phyloP scores from a whole-genome alignment of 2,888 invertebrate species.

The Scelioninae gen. 1 region DNA sequence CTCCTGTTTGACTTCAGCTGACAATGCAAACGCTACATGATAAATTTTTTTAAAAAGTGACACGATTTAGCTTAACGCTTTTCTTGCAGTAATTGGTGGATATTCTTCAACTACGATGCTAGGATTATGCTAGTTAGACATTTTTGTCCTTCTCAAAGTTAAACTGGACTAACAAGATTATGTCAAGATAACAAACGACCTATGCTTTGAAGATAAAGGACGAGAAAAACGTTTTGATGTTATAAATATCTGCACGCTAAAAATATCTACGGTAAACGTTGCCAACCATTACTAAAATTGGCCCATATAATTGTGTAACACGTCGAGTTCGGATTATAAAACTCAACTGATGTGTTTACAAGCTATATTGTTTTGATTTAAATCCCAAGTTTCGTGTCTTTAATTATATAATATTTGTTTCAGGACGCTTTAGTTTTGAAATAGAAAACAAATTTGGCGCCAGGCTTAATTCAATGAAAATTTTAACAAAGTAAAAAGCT shows the following conservation, averaged over 20 bases:
- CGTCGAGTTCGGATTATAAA: too few species aligned
- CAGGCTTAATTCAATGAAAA: conserved; percentile 14
- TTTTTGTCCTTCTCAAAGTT: conserved; percentile 70
- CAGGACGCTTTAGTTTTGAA: conserved; percentile 5
- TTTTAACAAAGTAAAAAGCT: conserved; percentile 10
- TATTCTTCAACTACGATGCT: conserved; percentile 65
- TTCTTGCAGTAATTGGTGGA: conserved; percentile 73
- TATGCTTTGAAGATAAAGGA: conserved; percentile 45
- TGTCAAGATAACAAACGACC: conserved; percentile 55
- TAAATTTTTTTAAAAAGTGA: conserved; percentile 51
- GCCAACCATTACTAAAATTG: conserved; percentile 2
- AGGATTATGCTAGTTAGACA: conserved; percentile 76
- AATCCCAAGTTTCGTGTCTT: not conserved
- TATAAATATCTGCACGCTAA: conserved; percentile 16
- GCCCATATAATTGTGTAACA: not conserved
- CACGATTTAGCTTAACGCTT: too few species aligned
- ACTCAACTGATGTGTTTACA: too few species aligned
- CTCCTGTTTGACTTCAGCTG: too few species aligned
- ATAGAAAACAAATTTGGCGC: conserved; percentile 3
- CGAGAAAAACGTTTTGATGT: conserved; percentile 33
- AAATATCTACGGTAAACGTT: conserved; percentile 10
- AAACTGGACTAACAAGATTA: conserved; percentile 69
- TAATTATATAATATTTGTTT: conserved; percentile 16
- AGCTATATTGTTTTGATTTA: too few species aligned
- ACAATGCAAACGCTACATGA: too few species aligned